Evolutionary conservation across 2,888 invertebrate species (phyloP).

Genomic region (Drosophila picticornis): DNA sequence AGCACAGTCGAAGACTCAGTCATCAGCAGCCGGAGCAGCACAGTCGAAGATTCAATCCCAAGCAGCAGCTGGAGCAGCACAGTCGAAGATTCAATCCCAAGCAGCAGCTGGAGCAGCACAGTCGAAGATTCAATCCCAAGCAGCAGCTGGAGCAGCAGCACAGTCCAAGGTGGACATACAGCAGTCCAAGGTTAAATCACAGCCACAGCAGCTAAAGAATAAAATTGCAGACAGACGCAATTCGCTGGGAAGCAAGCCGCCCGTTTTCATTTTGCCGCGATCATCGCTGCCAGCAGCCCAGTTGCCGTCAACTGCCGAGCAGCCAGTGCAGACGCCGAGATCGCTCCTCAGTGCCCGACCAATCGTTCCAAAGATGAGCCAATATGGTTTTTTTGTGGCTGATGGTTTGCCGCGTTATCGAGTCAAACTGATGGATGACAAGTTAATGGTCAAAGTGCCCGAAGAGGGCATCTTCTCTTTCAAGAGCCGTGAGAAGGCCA

Average conservation of each 20-base stretch:
- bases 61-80: background rate
- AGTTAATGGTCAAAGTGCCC: constrained; percentile 78
- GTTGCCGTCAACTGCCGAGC: background rate
- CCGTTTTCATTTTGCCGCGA: background rate
- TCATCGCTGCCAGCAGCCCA: constrained; percentile 5
- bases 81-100: background rate
- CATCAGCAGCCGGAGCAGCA: background rate
- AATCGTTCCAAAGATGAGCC: background rate
- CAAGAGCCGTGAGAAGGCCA: constrained; percentile 59
- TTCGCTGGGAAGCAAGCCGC: constrained; percentile 4
- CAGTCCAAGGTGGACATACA: background rate
- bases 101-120: background rate
- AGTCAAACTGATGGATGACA: constrained; percentile 66
- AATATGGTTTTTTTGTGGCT: constrained; percentile 71
- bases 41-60: background rate
- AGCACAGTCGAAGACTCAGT: background rate
- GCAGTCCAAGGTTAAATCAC: background rate
- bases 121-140: too few species aligned
- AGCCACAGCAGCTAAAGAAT: background rate
- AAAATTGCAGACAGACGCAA: constrained; percentile 12
- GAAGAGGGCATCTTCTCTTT: constrained; percentile 67
- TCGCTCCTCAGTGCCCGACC: background rate
- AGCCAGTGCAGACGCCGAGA: background rate
- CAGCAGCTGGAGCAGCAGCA: background rate
- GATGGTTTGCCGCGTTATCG: constrained; percentile 71